Evolutionary conservation across 2,888 invertebrate genomes (phyloP), one percentile per base, ranked within the genome.

Genomic region (Apodemia zela): DNA sequence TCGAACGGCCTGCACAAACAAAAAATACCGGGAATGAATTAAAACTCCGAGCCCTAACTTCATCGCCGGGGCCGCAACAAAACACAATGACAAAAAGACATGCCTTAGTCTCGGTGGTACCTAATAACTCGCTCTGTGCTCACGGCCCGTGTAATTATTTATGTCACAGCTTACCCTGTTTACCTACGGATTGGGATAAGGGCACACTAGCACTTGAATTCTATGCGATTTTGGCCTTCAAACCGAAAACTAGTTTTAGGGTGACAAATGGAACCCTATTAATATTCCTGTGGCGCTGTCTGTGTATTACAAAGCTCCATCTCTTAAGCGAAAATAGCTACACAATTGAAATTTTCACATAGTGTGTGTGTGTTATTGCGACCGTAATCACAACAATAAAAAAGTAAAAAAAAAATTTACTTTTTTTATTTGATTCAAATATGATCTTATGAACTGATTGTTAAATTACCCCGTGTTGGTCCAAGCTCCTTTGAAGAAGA

Each of bases 91-190:
- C 63, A 63, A 59, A 59, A 59, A 49, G 59, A 63, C 66, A 21
- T 47, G 60, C 15, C 66, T 42, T 60, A 63, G 69, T 68, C 54
- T 68, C 69, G 69, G 68, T 21, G 42, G 45, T 60, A 57, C 66
- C 73, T 74, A 72, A 76, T 82, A 78, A 79, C 73, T 80, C 72
- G 69, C 70, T 69, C 71, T 69, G 77, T 79, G 81, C 68, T 77
- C 81, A 77, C 70, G 62, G 71, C 59, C 75, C 81, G 75, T 85
- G 75, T 82, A 82, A 84, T 84, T 81, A 82, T 82, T 83, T 85
- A 81, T 77, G 78, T 78, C 70, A 69, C 72, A 69, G 71, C 71
- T 72, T 72, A 65, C 71, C 62, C 66, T 67, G 64, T 66, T 69
- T 67, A 66, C 65, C 64, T 60, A 65, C 66, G 47, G 59, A 25